Conservation (phyloP, 2,888 invertebrate species). For the Agriopis marginaria region DNA sequence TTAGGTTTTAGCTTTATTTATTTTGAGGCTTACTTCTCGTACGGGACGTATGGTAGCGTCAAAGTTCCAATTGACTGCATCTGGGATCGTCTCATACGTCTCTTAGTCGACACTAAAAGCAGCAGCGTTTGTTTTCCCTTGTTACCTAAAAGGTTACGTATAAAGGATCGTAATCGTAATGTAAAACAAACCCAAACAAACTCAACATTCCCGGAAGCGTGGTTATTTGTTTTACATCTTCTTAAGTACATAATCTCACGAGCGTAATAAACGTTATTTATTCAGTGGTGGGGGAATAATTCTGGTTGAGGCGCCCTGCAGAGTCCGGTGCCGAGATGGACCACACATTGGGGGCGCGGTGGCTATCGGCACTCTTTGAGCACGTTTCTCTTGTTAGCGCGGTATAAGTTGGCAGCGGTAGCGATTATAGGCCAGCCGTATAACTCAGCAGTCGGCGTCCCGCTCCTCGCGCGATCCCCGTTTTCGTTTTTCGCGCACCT, state of each 20-base stretch:
- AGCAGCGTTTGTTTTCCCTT: constrained; percentile 13
- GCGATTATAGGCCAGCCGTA: constrained; percentile 31
- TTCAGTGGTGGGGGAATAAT: constrained; percentile 58
- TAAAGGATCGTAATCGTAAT: constrained; percentile 29
- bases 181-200: constrained; percentile 32
- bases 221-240: constrained; percentile 44
- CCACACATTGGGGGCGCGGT: constrained; percentile 62
- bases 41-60: no score
- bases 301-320: constrained; percentile 58
- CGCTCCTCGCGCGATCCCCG: no score
- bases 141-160: constrained; percentile 4
- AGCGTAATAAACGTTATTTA: constrained; percentile 55
- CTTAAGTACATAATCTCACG: constrained; percentile 37
- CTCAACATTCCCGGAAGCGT: constrained; percentile 37
- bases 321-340: constrained; percentile 52
- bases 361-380: constrained; percentile 53
- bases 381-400: constrained; percentile 51
- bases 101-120: neutral
- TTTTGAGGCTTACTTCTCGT: no score
- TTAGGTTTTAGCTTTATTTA: no score
- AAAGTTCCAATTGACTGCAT: neutral
- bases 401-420: constrained; percentile 36
- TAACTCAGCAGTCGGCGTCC: no score
- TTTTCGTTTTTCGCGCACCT: no score
- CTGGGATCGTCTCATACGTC: neutral